These are phyloP conservation scores for Eupithecia tripunctaria DNA, from an alignment of 2,888 invertebrate species.

Conservation along the genomic window DNA sequence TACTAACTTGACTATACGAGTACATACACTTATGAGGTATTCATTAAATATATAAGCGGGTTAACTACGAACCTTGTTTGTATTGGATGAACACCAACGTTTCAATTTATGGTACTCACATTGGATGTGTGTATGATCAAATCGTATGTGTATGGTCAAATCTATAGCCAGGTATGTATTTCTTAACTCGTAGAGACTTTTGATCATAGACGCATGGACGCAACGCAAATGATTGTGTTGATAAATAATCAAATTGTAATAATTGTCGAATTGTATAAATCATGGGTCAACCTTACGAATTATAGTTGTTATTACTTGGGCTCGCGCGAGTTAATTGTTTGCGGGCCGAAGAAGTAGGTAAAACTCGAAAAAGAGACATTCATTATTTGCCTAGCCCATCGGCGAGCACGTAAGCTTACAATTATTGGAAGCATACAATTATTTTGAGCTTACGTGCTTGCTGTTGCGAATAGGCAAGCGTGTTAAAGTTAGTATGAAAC, in stretches of 20 bases:
- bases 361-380: background rate
- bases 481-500: conserved; percentile 5
- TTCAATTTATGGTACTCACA: no score
- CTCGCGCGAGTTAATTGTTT: no score
- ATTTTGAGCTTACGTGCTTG: background rate
- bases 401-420: no score
- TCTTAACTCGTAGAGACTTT: background rate
- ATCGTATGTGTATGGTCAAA: background rate
- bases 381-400: no score
- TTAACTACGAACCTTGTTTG: no score
- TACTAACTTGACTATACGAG: background rate
- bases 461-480: background rate
- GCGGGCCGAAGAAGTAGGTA: no score
- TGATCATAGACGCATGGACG: background rate
- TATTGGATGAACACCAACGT: no score
- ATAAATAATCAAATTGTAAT: background rate
- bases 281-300: background rate
- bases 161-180: background rate
- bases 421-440: no score
- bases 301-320: no score
- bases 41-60: no score
- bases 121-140: no score
- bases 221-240: background rate
- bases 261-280: background rate
- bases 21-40: background rate